Evolutionary conservation across 2,113 vertebrate species (phyloP).

Genomic region (Clarias macrocephalus): DNA sequence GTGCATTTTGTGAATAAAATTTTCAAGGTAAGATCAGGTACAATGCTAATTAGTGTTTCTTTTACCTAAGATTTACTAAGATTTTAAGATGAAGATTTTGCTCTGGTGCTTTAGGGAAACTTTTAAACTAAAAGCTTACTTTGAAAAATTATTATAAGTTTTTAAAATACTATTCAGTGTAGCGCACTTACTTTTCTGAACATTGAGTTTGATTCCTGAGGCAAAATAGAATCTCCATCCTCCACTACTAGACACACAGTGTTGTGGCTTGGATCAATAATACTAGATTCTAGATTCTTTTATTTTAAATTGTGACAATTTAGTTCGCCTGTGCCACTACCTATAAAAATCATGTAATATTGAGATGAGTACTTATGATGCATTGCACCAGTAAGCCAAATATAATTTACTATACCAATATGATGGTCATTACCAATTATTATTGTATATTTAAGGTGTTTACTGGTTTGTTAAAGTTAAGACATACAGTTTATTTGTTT

Average conservation of each 20-base stretch:
- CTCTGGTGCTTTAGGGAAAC: not conserved
- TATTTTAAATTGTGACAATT: not conserved
- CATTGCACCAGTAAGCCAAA: no score
- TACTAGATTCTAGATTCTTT: not conserved
- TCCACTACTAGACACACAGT: conserved; percentile 39
- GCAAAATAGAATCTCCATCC: conserved; percentile 29
- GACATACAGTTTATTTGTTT: no score
- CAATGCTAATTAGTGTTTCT: not conserved
- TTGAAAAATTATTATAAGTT: not conserved
- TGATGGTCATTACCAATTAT: no score
- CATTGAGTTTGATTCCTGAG: conserved; percentile 31
- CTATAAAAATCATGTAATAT: no score
- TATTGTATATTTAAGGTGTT: no score
- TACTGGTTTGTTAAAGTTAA: no score
- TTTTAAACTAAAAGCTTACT: not conserved
- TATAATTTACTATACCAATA: no score
- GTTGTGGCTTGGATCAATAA: conserved; percentile 1
- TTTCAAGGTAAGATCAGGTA: not conserved
- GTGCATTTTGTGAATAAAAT: not conserved
- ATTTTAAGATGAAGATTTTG: not conserved
- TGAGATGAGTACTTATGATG: no score
- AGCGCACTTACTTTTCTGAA: conserved; percentile 36
- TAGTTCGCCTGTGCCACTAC: no score
- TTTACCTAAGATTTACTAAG: not conserved
- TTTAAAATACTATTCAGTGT: not conserved